phyloP scores from a whole-genome alignment of 2,888 invertebrate species.

The Parascotia fuliginaria region DNA sequence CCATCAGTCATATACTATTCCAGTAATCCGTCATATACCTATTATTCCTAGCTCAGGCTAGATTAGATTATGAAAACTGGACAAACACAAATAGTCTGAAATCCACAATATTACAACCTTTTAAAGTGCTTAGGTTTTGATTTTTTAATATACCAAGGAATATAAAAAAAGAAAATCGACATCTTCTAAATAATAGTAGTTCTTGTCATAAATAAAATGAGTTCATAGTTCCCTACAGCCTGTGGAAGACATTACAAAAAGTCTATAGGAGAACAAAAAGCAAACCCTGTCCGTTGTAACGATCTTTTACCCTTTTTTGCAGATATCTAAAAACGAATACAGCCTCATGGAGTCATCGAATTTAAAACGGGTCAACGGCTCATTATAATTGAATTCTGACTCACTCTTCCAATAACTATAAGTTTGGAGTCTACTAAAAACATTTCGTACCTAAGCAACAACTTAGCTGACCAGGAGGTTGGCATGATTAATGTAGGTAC shows the following conservation, averaged over 20 bases:
- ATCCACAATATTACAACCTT: no score
- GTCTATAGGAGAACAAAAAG: neutral
- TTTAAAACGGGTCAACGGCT: conserved; percentile 36
- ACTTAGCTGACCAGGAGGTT: neutral
- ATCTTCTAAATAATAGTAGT: no score
- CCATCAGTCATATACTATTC: neutral
- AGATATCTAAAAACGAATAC: conserved; percentile 23
- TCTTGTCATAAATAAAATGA: no score
- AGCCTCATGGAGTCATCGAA: conserved; percentile 19
- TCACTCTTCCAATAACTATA: conserved; percentile 27
- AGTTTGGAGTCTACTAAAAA: conserved; percentile 19
- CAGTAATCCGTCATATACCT: no score
- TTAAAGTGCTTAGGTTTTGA: no score
- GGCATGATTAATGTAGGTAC: conserved; percentile 12
- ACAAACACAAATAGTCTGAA: no score
- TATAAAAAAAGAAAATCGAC: no score
- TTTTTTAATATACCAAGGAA: no score
- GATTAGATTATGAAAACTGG: no score
- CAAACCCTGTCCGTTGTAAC: conserved; percentile 3
- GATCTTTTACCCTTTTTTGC: conserved; percentile 11
- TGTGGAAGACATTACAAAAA: neutral
- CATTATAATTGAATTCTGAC: conserved; percentile 23
- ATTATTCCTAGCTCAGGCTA: no score
- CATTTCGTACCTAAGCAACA: neutral
- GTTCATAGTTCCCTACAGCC: no score